Base-by-base conservation (phyloP, 1,140 invertebrate species). In the Drosophila sp. region DNA sequence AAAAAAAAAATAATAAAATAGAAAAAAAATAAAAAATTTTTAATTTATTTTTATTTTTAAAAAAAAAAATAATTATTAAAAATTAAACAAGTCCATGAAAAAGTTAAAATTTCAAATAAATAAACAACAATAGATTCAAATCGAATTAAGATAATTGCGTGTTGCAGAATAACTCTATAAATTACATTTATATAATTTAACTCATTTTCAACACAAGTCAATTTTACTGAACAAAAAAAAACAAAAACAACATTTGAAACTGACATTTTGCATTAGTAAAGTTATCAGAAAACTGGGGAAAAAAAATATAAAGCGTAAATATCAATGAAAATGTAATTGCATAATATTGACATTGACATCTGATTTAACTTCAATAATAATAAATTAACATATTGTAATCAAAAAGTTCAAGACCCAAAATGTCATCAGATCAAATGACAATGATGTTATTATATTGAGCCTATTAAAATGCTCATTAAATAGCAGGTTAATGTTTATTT, bases 371-470 rank as follows among this genome's bases (percentile, higher is more conserved):
- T n/a, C 7, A 48, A 61, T 61, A 38, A 48, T 61, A 18, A 1
- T 41, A 48, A 48, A 61, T 61, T 61, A 61, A 61, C 58, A 61
- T 61, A 50, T 50, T 46, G 46, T 59, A 25, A 34, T 61, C 27
- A 48, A 25, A 48, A 48, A 36, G 16, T 59, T 59, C 41, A 59
- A 59, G 46, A 40, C 13, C 29, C 7, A 14, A 21, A 29, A 41
- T 16, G 21, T n/a, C 11, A 48, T 48, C 45, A 27, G 11, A 48
- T 48, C 45, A 21, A 29, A 50, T 29, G 13, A 50, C 25, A 48
- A 7, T 46, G 21, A 2, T 14, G 14, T 2, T 32, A 14, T 27
- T 13, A n/a, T 14, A 18, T 18, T 43, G 1, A 18, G 14, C 6
- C 14, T 7, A 43, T 16, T 16, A 18, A 14, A 43, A 43, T 43